Base-by-base conservation (phyloP, 2,888 invertebrate genomes). In the Athripsodes cinereus region DNA sequence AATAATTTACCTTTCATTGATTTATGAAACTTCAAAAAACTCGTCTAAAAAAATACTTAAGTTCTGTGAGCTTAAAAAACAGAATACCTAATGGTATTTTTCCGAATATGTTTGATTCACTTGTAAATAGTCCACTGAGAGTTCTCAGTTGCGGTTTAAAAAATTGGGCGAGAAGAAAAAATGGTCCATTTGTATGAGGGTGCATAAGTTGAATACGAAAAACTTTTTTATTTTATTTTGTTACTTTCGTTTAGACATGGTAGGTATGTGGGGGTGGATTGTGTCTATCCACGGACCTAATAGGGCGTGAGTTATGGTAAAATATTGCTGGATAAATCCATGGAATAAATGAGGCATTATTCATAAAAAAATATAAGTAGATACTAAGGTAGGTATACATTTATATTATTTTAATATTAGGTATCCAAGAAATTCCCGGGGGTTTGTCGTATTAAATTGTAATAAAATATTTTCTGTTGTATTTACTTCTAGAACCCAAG, bases 281-380 rank as follows among this genome's bases (percentile, higher is more conserved):
- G 40, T 13, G 13, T n/a, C 40, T 16, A 40, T 13, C 40, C 40
- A 40, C 40, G 16, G 3, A 16, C 16, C 40, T 40, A 40, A 40
- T 40, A 40, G 40, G 40, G 40, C 40, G 40, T 40, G 40, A 40
- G 40, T 40, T 40, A 40, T 40, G 40, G 40, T 40, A 16, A 40
- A 40, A 40, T 40, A 40, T 40, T 40, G 40, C 16, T 3, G n/a
- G n/a, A 40, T 40, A 40, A 40, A 40, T 40, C 8, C 10, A 26
- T 13, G 40, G n/a, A 13, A 40, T 40, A 40, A 40, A 40, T 40
- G 40, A 40, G 40, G 40, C 16, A 40, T 40, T 40, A 40, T 40
- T 40, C 40, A 40, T 40, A 40, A 40, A 40, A 40, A 40, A n/a
- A n/a, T n/a, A n/a, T n/a, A n/a, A n/a, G n/a, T n/a, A n/a, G n/a